phyloP scores from a whole-genome alignment of 1,140 invertebrate species.

The Gonatopus flavifemur region DNA sequence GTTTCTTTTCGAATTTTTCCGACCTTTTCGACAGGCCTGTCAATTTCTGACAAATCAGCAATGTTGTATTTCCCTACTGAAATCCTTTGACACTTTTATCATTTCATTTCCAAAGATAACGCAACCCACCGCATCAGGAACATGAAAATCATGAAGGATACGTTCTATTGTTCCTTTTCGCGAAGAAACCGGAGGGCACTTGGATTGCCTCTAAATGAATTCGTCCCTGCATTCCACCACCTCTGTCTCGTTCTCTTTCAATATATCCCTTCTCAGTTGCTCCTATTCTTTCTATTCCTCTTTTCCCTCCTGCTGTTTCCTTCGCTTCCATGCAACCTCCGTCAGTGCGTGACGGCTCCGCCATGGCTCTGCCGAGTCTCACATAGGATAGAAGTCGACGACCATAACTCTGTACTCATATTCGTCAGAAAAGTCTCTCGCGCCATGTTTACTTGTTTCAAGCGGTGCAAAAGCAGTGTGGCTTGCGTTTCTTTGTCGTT shows the following conservation, averaged over 20 bases:
- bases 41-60: too few relatives aligned
- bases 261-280: conserved; percentile 23
- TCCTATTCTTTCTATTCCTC: conserved; percentile 15
- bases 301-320: conserved; percentile 14
- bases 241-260: conserved; percentile 7
- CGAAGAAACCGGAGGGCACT: too few relatives aligned
- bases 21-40: too few relatives aligned
- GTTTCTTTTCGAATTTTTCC: too few relatives aligned
- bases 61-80: too few relatives aligned
- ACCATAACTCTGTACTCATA: conserved; percentile 18
- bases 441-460: conserved; percentile 19
- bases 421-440: too few relatives aligned
- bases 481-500: conserved; percentile 1
- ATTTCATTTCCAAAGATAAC: too few relatives aligned
- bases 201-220: too few relatives aligned
- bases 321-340: conserved; percentile 35
- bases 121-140: too few relatives aligned
- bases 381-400: conserved; percentile 4
- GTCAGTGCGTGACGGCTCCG: conserved; percentile 38
- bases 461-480: conserved; percentile 7
- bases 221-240: conserved; percentile 8
- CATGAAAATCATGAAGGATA: too few relatives aligned
- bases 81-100: too few relatives aligned
- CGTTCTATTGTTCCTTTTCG: too few relatives aligned
- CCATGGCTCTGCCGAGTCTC: conserved; percentile 23